phyloP scores from a whole-genome alignment of 2,888 invertebrate species.

The Meganola albula region DNA sequence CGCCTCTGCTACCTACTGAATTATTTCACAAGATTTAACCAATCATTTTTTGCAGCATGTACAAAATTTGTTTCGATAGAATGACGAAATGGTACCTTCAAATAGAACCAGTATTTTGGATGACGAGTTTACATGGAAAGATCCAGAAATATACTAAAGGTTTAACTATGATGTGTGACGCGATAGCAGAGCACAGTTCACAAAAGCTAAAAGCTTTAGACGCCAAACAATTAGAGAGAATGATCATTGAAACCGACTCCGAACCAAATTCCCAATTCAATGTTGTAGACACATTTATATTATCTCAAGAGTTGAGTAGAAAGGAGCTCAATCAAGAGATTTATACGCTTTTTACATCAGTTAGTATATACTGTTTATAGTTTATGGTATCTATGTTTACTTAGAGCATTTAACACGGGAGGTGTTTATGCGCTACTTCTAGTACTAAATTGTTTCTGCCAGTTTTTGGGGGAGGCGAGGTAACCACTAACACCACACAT shows the following conservation, averaged over 20 bases:
- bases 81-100: slow-evolving; percentile 66
- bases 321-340: slow-evolving; percentile 46
- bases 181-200: slow-evolving; percentile 35
- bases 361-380: too few species aligned
- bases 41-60: too few species aligned
- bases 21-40: too few species aligned
- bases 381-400: too few species aligned
- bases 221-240: slow-evolving; percentile 25
- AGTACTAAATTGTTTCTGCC: too few species aligned
- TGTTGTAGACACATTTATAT: slow-evolving; percentile 56
- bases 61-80: slow-evolving; percentile 46
- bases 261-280: slow-evolving; percentile 42
- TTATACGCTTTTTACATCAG: slow-evolving; percentile 61
- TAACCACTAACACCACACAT: too few species aligned
- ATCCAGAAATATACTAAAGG: slow-evolving; percentile 29
- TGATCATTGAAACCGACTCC: slow-evolving; percentile 40
- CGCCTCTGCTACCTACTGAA: too few species aligned
- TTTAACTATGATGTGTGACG: slow-evolving; percentile 27
- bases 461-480: too few species aligned
- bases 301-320: slow-evolving; percentile 42
- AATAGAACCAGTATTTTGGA: slow-evolving; percentile 50
- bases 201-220: slow-evolving; percentile 31
- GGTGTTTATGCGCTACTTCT: too few species aligned
- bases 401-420: too few species aligned
- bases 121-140: slow-evolving; percentile 26